Percentiles rank a stretch among this genome's conserved stretches.
Evolutionary conservation across 1,140 invertebrate genomes (phyloP).

Genomic region (Zaprionus vittiger): DNA sequence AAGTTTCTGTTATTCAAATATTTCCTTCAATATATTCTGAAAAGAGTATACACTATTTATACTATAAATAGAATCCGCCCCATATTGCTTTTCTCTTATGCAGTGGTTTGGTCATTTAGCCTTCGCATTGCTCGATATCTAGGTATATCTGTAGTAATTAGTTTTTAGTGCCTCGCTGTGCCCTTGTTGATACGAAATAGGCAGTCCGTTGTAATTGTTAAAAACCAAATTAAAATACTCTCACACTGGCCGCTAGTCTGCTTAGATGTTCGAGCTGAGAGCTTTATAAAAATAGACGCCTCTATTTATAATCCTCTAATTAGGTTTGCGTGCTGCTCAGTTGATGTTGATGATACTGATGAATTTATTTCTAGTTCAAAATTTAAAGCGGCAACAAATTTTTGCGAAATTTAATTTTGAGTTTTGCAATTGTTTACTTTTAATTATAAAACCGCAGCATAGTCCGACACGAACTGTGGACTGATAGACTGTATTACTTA

Average conservation of each 20-base stretch:
- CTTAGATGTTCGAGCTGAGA: slow-evolving; percentile 23
- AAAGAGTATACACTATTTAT: neutral
- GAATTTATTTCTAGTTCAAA: slow-evolving; percentile 50
- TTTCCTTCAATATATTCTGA: neutral
- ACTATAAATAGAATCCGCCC: slow-evolving; percentile 11
- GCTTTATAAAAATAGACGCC: slow-evolving; percentile 59
- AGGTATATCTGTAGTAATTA: neutral
- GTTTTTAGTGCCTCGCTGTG: slow-evolving; percentile 6
- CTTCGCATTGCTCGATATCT: slow-evolving; percentile 2
- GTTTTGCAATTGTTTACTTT: slow-evolving; percentile 68
- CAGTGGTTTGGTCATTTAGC: neutral
- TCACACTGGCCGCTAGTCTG: slow-evolving; percentile 25
- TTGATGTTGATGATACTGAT: slow-evolving; percentile 37
- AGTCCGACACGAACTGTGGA: slow-evolving; percentile 11
- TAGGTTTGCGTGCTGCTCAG: slow-evolving; percentile 20
- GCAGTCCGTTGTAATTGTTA: slow-evolving; percentile 28
- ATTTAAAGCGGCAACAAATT: slow-evolving; percentile 57
- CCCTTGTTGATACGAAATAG: slow-evolving; percentile 25
- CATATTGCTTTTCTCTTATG: slow-evolving; percentile 10
- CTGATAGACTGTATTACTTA: slow-evolving; percentile 59
- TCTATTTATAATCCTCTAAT: slow-evolving; percentile 64
- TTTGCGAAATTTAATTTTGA: slow-evolving; percentile 66
- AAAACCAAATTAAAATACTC: slow-evolving; percentile 46
- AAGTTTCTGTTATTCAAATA: neutral
- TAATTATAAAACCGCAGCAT: slow-evolving; percentile 72